phyloP scores from a whole-genome alignment of 2,113 vertebrate genomes.

The Carassius carassius region DNA sequence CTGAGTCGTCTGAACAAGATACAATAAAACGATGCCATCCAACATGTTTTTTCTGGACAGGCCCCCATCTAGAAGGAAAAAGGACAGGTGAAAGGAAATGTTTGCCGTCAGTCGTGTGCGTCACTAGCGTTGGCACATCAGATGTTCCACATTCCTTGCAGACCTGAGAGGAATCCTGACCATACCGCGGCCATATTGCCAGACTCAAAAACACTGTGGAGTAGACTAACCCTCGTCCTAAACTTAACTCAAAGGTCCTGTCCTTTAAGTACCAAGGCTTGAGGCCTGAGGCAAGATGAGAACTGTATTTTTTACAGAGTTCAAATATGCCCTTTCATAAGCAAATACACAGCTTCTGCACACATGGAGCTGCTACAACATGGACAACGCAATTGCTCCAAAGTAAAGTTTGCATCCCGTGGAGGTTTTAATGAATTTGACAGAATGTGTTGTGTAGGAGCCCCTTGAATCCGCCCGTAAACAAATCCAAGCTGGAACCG shows the following conservation, averaged over 20 bases:
- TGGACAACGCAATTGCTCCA: slow-evolving; percentile 46
- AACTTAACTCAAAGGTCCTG: not conserved
- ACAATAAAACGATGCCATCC: not conserved
- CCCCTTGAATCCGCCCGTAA: not conserved
- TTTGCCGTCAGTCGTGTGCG: slow-evolving; percentile 53
- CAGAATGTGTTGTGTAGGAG: slow-evolving; percentile 32
- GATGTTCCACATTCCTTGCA: slow-evolving; percentile 60
- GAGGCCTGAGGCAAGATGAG: not conserved
- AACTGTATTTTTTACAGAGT: slow-evolving; percentile 48
- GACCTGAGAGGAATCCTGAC: slow-evolving; percentile 52
- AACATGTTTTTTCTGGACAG: slow-evolving; percentile 8
- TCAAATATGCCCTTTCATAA: slow-evolving; percentile 52
- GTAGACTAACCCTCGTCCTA: not conserved
- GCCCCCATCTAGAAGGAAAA: not conserved
- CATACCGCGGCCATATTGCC: slow-evolving; percentile 12
- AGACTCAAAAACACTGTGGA: not conserved
- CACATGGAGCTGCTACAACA: slow-evolving; percentile 25
- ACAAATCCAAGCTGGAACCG: slow-evolving; percentile 6
- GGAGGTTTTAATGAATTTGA: slow-evolving; percentile 47
- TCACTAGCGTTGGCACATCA: slow-evolving; percentile 53
- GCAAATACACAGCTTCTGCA: slow-evolving; percentile 39
- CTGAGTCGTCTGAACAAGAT: not conserved
- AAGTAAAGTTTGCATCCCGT: slow-evolving; percentile 63
- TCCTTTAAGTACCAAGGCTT: not conserved
- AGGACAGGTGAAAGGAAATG: slow-evolving; percentile 26